Conservation (phyloP, 2,797 vertebrate species). For the Fistularia tabacaria region DNA sequence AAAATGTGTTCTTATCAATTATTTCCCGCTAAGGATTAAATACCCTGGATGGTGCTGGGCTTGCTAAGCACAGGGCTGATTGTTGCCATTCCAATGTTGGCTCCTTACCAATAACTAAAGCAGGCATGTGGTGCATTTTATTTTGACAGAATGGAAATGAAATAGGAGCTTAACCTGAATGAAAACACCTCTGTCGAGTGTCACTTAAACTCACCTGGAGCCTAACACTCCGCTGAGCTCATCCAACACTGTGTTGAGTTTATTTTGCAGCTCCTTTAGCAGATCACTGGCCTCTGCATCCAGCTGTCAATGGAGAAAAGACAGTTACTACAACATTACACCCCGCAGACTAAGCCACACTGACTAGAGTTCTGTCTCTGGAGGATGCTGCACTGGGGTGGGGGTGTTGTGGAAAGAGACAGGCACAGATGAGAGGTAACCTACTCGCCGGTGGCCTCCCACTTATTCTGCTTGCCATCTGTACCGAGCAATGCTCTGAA, state of each 20-base stretch:
- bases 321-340: conserved; percentile 50
- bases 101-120: neutral
- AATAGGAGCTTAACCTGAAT: neutral
- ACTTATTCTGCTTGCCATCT: conserved; percentile 61
- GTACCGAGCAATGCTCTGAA: conserved; percentile 44
- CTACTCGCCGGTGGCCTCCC: conserved; percentile 52
- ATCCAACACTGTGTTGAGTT: conserved; percentile 89
- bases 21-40: too few relatives aligned
- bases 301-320: conserved; percentile 78
- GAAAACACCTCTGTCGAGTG: neutral
- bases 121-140: conserved; percentile 12
- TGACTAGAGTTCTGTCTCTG: conserved; percentile 38
- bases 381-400: conserved; percentile 37
- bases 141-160: conserved; percentile 18
- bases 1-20: too few relatives aligned
- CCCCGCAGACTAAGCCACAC: conserved; percentile 20
- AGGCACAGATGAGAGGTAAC: conserved; percentile 46
- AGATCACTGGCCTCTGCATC: conserved; percentile 89
- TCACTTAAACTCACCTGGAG: conserved; percentile 79
- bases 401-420: conserved; percentile 14
- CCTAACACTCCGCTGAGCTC: conserved; percentile 87
- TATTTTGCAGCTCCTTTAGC: conserved; percentile 94
- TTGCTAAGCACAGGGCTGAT: too few relatives aligned
- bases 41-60: too few relatives aligned
- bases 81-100: too few relatives aligned